A percentile compares a stretch with the other conserved stretches of the same genome.
phyloP scores from a whole-genome alignment of 2,113 vertebrate genomes.

The Ornithorhynchus anatinus region DNA sequence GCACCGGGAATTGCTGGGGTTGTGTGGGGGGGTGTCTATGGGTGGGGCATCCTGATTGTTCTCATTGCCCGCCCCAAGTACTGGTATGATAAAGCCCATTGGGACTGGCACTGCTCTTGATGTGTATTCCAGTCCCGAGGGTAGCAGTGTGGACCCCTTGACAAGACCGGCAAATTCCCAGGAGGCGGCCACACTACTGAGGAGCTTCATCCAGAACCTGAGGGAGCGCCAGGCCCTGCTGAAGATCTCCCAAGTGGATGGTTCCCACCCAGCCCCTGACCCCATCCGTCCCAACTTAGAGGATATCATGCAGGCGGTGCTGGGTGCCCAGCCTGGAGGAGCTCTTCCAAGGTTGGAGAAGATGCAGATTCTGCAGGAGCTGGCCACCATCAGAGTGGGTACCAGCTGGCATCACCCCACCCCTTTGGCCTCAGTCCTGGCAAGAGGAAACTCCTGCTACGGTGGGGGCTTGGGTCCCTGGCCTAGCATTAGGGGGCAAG shows the following conservation, averaged over 20 bases:
- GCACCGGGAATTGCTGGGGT: background rate
- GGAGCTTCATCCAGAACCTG: slow-evolving; percentile 68
- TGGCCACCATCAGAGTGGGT: slow-evolving; percentile 79
- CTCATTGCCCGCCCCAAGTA: no score
- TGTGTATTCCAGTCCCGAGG: background rate
- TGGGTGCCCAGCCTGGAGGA: slow-evolving; percentile 45
- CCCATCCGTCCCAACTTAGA: slow-evolving; percentile 9
- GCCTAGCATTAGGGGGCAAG: background rate
- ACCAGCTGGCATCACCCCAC: background rate
- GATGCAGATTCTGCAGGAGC: slow-evolving; percentile 72
- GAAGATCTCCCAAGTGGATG: slow-evolving; percentile 57
- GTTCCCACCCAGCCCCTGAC: background rate
- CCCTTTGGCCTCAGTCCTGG: background rate
- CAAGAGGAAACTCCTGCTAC: background rate
- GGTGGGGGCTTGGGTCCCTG: background rate
- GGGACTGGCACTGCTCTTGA: background rate
- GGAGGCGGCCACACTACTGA: slow-evolving; percentile 64
- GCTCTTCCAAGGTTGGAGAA: slow-evolving; percentile 70
- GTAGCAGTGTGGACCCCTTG: background rate
- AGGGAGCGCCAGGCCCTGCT: slow-evolving; percentile 72
- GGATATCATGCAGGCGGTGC: slow-evolving; percentile 24
- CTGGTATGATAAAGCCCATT: background rate
- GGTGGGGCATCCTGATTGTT: background rate
- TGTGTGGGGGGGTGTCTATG: no score
- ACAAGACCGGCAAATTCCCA: background rate